Percentiles rank a stretch among this genome's conserved stretches.
Evolutionary conservation across 1,140 invertebrate species (phyloP).

Genomic region (Babylonia areolata): DNA sequence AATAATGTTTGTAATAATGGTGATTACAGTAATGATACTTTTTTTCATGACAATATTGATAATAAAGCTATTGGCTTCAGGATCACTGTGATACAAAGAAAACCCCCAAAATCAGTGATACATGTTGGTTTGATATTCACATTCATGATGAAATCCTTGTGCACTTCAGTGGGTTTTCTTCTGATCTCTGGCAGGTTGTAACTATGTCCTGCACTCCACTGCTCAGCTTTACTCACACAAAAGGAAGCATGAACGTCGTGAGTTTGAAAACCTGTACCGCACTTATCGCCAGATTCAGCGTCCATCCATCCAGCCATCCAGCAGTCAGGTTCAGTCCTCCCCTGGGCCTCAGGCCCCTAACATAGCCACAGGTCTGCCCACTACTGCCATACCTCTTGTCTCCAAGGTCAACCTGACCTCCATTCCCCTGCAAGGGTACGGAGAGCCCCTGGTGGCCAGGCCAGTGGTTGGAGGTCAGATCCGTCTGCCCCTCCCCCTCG

Average conservation of each 20-base stretch:
- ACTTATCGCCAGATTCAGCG: slow-evolving; percentile 60
- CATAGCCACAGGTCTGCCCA: background rate
- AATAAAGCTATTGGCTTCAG: too few relatives aligned
- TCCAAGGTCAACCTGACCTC: slow-evolving; percentile 16
- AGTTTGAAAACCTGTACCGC: slow-evolving; percentile 72
- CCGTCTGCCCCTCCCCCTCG: slow-evolving; percentile 32
- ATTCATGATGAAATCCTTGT: too few relatives aligned
- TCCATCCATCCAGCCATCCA: background rate
- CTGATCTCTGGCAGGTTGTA: slow-evolving; percentile 86
- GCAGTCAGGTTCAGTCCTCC: background rate
- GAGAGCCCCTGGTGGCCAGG: slow-evolving; percentile 17
- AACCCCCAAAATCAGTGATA: too few relatives aligned
- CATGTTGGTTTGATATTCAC: too few relatives aligned
- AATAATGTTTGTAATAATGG: too few relatives aligned
- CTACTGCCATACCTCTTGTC: slow-evolving; percentile 11
- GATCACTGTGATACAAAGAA: too few relatives aligned
- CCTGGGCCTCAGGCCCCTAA: background rate
- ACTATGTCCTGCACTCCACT: slow-evolving; percentile 96
- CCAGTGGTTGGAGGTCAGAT: slow-evolving; percentile 26
- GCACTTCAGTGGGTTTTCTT: slow-evolving; percentile 2
- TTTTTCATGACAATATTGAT: too few relatives aligned
- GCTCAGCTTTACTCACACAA: slow-evolving; percentile 98
- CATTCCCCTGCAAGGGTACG: slow-evolving; percentile 17
- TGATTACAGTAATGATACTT: too few relatives aligned
- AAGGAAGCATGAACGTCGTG: slow-evolving; percentile 89